Base-by-base conservation (phyloP, 2,113 vertebrate genomes). In the Calyptommatus sinebrachiatus region DNA sequence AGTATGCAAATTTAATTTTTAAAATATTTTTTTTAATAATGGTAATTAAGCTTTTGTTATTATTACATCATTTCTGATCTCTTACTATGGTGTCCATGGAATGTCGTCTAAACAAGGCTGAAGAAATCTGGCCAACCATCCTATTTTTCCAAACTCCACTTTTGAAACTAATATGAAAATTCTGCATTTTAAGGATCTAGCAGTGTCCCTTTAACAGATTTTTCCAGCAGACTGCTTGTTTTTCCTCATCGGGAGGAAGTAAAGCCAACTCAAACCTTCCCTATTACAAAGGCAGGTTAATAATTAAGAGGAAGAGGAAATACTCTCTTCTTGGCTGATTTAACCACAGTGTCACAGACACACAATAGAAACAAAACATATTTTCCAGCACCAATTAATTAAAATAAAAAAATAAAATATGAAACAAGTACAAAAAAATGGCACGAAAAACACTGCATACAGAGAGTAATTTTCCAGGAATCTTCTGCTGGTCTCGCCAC, bases 211-310 rank as follows among this genome's bases (percentile, higher is more conserved):
- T 14, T 22, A 73, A 10, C 62, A 66, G 7, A 72, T 31, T 41
- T 66, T 86, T 83, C 48, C 82, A 79, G 86, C 87, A 88, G n/a
- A 50, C 28, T 79, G 81, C 85, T 81, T 86, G 74, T 45, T 86
- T 85, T 87, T 78, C 53, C 29, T 28, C 22, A 78, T 70, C 66
- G 78, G 45, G 69, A 66, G 73, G 45, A 74, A 87, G 83, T 76
- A 78, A 75, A 18, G 22, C 29, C 63, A 80, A 87, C 82, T 70
- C 53, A 14, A 14, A 63, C 83, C 83, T 71, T 90, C 90, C 84
- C 86, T 86, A 84, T 89, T 91, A 83, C 82, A 83, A 85, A 88
- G 11, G 61, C 45, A 90, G 70, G 63, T 87, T 74, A 90, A 53
- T 28, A 57, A 35, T 10, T 72, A 77, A 7, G 24, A 70, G 0